A percentile compares a stretch with the other conserved stretches of the same genome.
These are phyloP conservation scores for Ciona savignyi DNA, from an alignment of 23 tunicate genomes.

Conservation along the genomic window DNA sequence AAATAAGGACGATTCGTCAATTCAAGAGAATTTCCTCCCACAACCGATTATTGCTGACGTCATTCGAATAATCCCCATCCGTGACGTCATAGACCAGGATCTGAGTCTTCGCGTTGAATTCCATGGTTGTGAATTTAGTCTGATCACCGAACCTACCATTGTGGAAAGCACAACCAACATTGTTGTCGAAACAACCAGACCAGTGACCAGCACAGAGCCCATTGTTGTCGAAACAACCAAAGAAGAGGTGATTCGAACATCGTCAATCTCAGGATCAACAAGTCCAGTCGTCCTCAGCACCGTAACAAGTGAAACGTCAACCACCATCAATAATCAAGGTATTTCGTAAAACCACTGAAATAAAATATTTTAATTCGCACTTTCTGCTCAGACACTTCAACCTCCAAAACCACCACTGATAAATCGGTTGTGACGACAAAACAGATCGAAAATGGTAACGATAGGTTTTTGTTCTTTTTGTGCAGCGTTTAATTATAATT, in stretches of 20 bases:
- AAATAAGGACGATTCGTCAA: constrained; percentile 37
- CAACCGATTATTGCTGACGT: constrained; percentile 20
- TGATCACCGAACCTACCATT: constrained; percentile 22
- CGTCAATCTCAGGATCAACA: too few relatives aligned
- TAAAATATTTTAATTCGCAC: too few relatives aligned
- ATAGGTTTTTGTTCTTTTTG: too few relatives aligned
- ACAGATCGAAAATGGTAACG: too few relatives aligned
- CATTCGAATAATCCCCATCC: constrained; percentile 48
- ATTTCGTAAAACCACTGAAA: too few relatives aligned
- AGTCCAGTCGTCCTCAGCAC: neutral
- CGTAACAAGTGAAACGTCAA: neutral
- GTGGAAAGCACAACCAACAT: constrained; percentile 32
- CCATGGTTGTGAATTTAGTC: constrained; percentile 38
- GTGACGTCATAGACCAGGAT: constrained; percentile 7
- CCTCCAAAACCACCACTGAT: too few relatives aligned
- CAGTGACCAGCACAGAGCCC: constrained; percentile 19
- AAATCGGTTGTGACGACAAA: too few relatives aligned
- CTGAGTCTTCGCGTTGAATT: constrained; percentile 58
- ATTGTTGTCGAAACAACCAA: neutral
- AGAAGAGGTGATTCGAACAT: neutral
- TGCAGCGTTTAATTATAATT: too few relatives aligned
- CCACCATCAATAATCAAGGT: too few relatives aligned
- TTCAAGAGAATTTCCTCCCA: constrained; percentile 37
- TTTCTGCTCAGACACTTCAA: too few relatives aligned
- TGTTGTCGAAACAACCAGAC: constrained; percentile 1